Percentiles rank a stretch among this genome's conserved stretches.
phyloP scores from a whole-genome alignment of 1,140 invertebrate genomes.

The Drosophila tsacasi region DNA sequence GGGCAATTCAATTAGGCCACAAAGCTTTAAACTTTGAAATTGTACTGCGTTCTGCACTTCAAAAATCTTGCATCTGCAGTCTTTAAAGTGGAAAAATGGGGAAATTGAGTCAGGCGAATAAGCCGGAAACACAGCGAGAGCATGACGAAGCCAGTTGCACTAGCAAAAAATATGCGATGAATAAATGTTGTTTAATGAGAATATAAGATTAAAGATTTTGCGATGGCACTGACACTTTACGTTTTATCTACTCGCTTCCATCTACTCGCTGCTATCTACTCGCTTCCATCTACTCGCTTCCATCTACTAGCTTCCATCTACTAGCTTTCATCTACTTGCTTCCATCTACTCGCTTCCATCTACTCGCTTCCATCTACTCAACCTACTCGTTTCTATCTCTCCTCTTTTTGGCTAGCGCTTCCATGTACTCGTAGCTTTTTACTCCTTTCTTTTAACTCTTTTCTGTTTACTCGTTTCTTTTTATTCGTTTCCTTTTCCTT shows the following conservation, averaged over 20 bases:
- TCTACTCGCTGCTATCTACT: neutral
- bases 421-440: too few relatives aligned
- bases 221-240: neutral
- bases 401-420: neutral
- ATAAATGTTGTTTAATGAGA: neutral
- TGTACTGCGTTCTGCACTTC: neutral
- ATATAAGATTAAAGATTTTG: neutral
- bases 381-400: too few relatives aligned
- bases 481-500: too few relatives aligned
- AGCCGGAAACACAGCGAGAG: constrained; percentile 14
- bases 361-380: too few relatives aligned
- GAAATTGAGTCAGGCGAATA: constrained; percentile 14
- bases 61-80: constrained; percentile 6
- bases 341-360: neutral
- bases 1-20: constrained; percentile 23
- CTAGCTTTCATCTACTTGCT: too few relatives aligned
- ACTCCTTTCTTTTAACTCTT: neutral
- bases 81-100: constrained; percentile 14
- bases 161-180: neutral
- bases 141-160: neutral
- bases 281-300: neutral
- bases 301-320: neutral
- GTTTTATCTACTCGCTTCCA: neutral
- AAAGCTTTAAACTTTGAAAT: constrained; percentile 5
- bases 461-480: too few relatives aligned